Evolutionary conservation across 1,140 invertebrate species (phyloP).

Genomic region (Lordiphosa clarofinis): DNA sequence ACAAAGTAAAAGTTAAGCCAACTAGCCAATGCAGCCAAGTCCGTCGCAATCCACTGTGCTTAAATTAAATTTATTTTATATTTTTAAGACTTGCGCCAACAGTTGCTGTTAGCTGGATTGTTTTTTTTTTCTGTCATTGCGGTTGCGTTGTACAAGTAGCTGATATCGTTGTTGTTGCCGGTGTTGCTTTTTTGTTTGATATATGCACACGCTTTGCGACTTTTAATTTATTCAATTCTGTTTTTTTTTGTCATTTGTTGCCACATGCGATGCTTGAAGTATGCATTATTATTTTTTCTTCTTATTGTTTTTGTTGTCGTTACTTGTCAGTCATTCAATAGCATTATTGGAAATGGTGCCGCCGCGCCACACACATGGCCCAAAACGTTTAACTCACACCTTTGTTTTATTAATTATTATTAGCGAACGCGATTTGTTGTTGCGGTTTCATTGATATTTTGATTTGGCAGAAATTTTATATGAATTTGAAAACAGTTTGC

Average conservation of each 20-base stretch:
- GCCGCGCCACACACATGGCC: slow-evolving; percentile 35
- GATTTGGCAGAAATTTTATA: neutral
- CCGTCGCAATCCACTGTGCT: slow-evolving; percentile 31
- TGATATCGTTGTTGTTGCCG: slow-evolving; percentile 25
- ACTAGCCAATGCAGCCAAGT: neutral
- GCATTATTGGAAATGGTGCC: slow-evolving; percentile 36
- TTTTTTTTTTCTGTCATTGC: slow-evolving; percentile 22
- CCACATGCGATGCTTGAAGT: slow-evolving; percentile 55
- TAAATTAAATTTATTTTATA: slow-evolving; percentile 22
- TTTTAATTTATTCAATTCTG: slow-evolving; percentile 71
- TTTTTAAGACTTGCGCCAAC: slow-evolving; percentile 37
- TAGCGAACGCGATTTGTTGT: slow-evolving; percentile 20
- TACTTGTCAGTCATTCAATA: slow-evolving; percentile 37
- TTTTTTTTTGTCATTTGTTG: slow-evolving; percentile 28
- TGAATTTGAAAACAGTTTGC: neutral
- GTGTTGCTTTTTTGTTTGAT: slow-evolving; percentile 45
- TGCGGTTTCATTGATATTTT: neutral
- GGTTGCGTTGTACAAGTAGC: slow-evolving; percentile 29
- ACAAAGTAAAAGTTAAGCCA: too few species aligned
- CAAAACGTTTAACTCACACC: slow-evolving; percentile 47
- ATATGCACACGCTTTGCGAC: slow-evolving; percentile 59
- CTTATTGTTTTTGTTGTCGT: slow-evolving; percentile 19
- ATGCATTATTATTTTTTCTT: slow-evolving; percentile 54
- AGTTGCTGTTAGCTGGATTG: slow-evolving; percentile 28
- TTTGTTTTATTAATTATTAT: slow-evolving; percentile 47